These are phyloP conservation scores for Siphlonurus alternatus DNA, from an alignment of 2,888 invertebrate species.

Conservation along the genomic window DNA sequence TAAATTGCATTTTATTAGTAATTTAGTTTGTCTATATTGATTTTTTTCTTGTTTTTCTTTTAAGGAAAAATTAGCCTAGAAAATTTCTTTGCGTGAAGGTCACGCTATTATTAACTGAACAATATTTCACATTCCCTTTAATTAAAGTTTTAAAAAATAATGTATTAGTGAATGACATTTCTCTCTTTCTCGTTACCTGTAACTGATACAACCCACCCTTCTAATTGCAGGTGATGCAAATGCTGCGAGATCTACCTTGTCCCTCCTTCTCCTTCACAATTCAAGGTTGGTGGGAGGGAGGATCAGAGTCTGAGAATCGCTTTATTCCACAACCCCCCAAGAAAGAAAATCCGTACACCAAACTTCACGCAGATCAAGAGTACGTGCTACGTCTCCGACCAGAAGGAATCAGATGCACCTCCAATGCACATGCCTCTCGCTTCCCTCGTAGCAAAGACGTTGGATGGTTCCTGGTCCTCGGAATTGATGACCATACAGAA, in stretches of 20 bases:
- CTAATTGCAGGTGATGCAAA: slow-evolving; percentile 21
- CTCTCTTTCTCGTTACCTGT: too few species aligned
- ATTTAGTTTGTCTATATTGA: too few species aligned
- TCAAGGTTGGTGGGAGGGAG: slow-evolving; percentile 15
- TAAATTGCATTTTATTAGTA: too few species aligned
- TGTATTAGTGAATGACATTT: too few species aligned
- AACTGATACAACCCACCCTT: too few species aligned
- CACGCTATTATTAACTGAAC: too few species aligned
- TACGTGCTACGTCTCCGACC: slow-evolving; percentile 33
- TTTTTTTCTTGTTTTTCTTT: too few species aligned
- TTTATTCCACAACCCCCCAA: not conserved
- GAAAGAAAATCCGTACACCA: slow-evolving; percentile 32
- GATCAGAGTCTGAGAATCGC: slow-evolving; percentile 9
- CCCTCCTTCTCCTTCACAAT: slow-evolving; percentile 20
- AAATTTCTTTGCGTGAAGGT: too few species aligned
- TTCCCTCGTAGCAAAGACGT: slow-evolving; percentile 91
- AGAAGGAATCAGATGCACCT: not conserved
- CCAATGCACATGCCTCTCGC: slow-evolving; percentile 54
- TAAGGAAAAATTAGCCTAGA: too few species aligned
- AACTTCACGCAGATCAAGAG: slow-evolving; percentile 50
- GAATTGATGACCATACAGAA: slow-evolving; percentile 49
- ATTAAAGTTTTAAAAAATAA: too few species aligned
- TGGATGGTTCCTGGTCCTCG: slow-evolving; percentile 85
- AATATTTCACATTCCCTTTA: too few species aligned
- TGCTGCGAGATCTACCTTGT: slow-evolving; percentile 23